Evolutionary conservation across 2,888 invertebrate genomes (phyloP).

Genomic region (Phortica magna): DNA sequence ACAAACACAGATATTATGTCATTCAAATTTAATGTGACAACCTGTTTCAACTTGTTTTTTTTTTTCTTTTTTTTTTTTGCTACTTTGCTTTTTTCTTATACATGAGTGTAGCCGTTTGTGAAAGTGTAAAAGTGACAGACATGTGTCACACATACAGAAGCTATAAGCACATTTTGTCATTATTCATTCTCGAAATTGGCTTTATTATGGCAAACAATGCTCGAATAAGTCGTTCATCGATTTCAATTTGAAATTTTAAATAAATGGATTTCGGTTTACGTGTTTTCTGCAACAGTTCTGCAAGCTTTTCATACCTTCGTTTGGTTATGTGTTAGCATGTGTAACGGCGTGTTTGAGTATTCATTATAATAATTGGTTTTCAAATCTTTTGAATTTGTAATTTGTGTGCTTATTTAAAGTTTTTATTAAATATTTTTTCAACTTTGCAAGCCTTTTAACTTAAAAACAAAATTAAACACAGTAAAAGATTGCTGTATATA

Average conservation of each 20-base stretch:
- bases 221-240: not conserved
- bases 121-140: slow-evolving; percentile 11
- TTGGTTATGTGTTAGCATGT: too few species aligned
- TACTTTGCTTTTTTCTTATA: not conserved
- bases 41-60: not conserved
- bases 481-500: too few species aligned
- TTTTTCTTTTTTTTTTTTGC: not conserved
- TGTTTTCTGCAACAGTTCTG: too few species aligned
- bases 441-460: too few species aligned
- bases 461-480: too few species aligned
- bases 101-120: not conserved
- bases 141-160: not conserved
- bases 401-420: too few species aligned
- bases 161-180: not conserved
- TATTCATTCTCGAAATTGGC: not conserved
- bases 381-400: too few species aligned
- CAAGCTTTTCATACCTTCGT: too few species aligned
- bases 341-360: too few species aligned
- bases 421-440: too few species aligned
- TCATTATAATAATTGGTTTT: too few species aligned
- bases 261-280: not conserved
- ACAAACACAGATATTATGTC: not conserved
- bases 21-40: not conserved
- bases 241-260: not conserved
- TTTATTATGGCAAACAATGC: not conserved